Evolutionary conservation across 2,888 invertebrate species (phyloP), one percentile per base, ranked within the genome.

Genomic region (Toxonevra muliebris): DNA sequence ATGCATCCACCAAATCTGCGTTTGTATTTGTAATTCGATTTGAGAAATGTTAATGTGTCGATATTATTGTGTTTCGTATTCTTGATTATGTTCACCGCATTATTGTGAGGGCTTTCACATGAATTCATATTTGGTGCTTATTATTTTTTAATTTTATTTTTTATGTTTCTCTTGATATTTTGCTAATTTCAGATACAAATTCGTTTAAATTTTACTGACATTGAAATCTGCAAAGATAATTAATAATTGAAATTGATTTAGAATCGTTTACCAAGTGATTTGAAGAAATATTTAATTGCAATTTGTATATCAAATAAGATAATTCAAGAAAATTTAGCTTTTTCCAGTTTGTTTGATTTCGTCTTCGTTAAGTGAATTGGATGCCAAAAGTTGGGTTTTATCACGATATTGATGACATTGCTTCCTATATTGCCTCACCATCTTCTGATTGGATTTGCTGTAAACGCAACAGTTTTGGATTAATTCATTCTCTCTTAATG

Each of bases 11-110:
- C 68, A 68, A 69, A 69, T 85, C 84, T 84, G 76, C 84, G 81
- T 73, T 84, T 84, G 77, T 85, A 84, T 76, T 84, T 84, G 78
- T 84, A 84, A 75, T 84, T 84, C 71, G 84, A 83, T 78, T 84
- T 83, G 66, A 82, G 77, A 79, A 85, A 83, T 77, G 79, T 80
- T 73, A 78, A 76, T 72, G 77, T 76, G 69, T 79, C 77, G 66
- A 73, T 62, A 45, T 52, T 60, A 74, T 76, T 74, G 72, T 76
- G 54, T 54, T 55, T 60, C 73, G 71, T 76, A 65, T 74, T 68
- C 42, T 62, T 71, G 69, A 60, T 70, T 57, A 68, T n/a, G 12
- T 8, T 48, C 8, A 15, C 12, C 2, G 8, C 7, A 30, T 30
- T 30, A 30, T 30, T 30, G 30, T 30, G 7, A 30, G 30, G 7